Evolutionary conservation across 92 coral and sea anemone genomes (phyloP), one percentile per base, ranked within the genome.

Genomic region (Paragorgia papillata): DNA sequence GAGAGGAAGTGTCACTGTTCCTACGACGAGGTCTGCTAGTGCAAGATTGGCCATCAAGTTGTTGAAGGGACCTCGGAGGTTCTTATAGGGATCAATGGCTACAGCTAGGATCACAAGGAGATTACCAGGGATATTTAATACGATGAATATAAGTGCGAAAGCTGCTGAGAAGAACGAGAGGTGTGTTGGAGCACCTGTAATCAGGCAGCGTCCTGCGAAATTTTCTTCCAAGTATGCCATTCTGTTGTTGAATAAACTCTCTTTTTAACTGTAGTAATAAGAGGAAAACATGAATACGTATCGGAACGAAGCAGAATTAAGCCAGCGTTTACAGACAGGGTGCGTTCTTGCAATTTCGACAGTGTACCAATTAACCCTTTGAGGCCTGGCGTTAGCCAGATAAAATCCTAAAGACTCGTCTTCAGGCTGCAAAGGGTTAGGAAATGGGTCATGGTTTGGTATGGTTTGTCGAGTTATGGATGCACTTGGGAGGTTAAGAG

Each of bases 81-180:
- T 69, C 58, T 82, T 82, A 71, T 35, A 54, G 34, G 85, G 85
- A 53, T 82, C 85, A 14, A 62, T 19, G 21, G 33, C 67, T 27
- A 82, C 81, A 17, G 85, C 85, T 46, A 82, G 67, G 35, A 74
- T 58, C 53, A 82, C 81, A 10, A 82, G 85, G 19, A 82, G 75
- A 49, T 82, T 82, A 51, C 85, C 85, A n/a, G 75, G 85, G 60
- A 82, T 78, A 39, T 76, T 82, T 19, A 54, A 20, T 20, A 74
- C 20, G 1, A 76, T 30, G 55, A 82, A 59, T 13, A 82, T 19
- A 32, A 69, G 50, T 27, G 85, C 49, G 46, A 64, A 40, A 12
- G 80, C 49, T 19, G 81, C 81, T 1, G 85, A 73, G 10, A 69
- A 49, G 50, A 73, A 74, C 5, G 85, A 82, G 2, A 82, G 66